Percentiles rank a stretch among this genome's conserved stretches.
Conservation (phyloP, 2,113 vertebrate genomes). For the Oncorhynchus keta region DNA sequence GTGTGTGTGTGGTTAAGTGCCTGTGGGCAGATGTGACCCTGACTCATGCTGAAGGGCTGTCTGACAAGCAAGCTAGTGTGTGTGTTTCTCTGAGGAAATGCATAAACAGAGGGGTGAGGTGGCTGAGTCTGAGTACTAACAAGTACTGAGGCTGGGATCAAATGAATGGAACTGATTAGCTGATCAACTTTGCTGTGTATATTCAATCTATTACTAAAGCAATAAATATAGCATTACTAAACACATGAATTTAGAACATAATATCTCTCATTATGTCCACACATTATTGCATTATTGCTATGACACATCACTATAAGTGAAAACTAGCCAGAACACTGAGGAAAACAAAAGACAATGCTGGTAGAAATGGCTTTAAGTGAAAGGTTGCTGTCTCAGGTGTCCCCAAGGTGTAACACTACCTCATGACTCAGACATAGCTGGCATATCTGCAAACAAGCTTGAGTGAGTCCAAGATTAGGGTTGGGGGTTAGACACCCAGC, state of each 20-base stretch:
- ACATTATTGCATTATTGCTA: neutral
- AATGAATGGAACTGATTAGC: neutral
- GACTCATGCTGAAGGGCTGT: conserved; percentile 10
- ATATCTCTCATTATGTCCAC: no score
- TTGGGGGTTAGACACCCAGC: conserved; percentile 23
- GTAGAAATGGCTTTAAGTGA: neutral
- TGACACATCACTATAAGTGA: neutral
- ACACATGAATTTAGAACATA: no score
- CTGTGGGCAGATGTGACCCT: conserved; percentile 27
- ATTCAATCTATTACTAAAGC: no score
- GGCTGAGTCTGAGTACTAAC: conserved; percentile 37
- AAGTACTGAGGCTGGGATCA: conserved; percentile 15
- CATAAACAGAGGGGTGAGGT: conserved; percentile 7
- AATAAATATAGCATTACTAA: no score
- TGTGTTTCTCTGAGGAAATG: conserved; percentile 28
- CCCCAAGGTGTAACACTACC: conserved; percentile 9
- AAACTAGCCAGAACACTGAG: neutral
- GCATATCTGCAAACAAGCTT: conserved; percentile 44
- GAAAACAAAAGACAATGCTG: neutral
- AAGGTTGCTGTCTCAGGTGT: neutral
- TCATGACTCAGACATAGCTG: conserved; percentile 31
- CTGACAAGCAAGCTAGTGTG: neutral
- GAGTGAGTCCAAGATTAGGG: conserved; percentile 44
- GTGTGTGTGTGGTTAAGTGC: conserved; percentile 27
- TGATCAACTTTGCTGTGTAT: neutral